phyloP scores from a whole-genome alignment of 2,888 invertebrate species.

The Drosophila infuscata region DNA sequence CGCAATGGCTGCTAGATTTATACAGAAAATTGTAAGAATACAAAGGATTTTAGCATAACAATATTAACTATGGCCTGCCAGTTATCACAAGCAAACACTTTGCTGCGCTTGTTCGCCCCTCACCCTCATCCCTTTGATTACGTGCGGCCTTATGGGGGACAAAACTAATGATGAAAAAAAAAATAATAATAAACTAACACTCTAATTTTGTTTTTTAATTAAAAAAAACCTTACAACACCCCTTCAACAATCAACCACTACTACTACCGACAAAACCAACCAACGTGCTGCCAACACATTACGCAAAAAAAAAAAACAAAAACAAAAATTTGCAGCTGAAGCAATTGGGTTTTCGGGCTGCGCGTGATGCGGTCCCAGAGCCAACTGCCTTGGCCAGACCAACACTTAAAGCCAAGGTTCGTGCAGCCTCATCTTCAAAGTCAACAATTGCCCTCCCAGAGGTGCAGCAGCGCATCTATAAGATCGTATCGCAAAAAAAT shows the following conservation, averaged over 20 bases:
- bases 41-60: constrained; percentile 28
- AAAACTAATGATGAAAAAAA: constrained; percentile 20
- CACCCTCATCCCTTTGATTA: constrained; percentile 45
- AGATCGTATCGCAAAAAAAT: constrained; percentile 6
- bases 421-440: constrained; percentile 42
- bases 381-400: constrained; percentile 51
- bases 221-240: constrained; percentile 19
- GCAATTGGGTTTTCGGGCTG: constrained; percentile 68
- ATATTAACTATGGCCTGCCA: constrained; percentile 31
- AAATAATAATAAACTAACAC: constrained; percentile 38
- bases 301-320: constrained; percentile 67
- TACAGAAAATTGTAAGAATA: constrained; percentile 85
- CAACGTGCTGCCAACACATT: constrained; percentile 59
- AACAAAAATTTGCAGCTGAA: constrained; percentile 58
- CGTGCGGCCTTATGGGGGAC: constrained; percentile 48
- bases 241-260: constrained; percentile 20
- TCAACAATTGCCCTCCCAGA: constrained; percentile 10
- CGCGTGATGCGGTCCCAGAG: constrained; percentile 64
- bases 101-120: constrained; percentile 35
- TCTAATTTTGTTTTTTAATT: constrained; percentile 42
- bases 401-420: constrained; percentile 65
- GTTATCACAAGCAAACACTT: constrained; percentile 26
- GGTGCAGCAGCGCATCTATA: neutral
- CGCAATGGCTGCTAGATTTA: constrained; percentile 84
- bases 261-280: constrained; percentile 30